Percentiles rank a stretch among this genome's conserved stretches.
These are phyloP conservation scores for Ectemnius continuus DNA, from an alignment of 2,888 invertebrate species.

Conservation along the genomic window DNA sequence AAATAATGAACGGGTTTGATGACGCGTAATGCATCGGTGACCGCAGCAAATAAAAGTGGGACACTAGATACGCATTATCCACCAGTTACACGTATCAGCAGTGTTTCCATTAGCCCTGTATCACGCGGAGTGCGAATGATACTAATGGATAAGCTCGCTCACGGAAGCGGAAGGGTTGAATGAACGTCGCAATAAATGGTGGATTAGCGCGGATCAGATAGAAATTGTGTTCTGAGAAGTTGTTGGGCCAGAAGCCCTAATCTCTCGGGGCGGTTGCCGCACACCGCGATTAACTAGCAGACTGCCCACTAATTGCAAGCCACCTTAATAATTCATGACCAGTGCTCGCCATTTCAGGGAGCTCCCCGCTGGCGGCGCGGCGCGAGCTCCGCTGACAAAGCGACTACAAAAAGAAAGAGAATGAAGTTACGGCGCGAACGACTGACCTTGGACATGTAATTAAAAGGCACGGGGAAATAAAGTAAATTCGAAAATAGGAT, in stretches of 20 bases:
- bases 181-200: slow-evolving; percentile 15
- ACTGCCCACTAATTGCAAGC: slow-evolving; percentile 63
- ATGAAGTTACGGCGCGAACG: background rate
- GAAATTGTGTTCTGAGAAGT: slow-evolving; percentile 37
- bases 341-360: slow-evolving; percentile 56
- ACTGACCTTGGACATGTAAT: background rate
- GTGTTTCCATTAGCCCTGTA: too few species aligned
- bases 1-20: too few species aligned
- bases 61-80: too few species aligned
- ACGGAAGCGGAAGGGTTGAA: background rate
- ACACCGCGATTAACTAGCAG: slow-evolving; percentile 49
- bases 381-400: slow-evolving; percentile 7
- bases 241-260: slow-evolving; percentile 44
- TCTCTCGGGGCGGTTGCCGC: slow-evolving; percentile 47
- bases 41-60: too few species aligned
- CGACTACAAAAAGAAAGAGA: background rate
- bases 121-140: background rate
- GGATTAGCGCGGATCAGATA: slow-evolving; percentile 23
- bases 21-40: too few species aligned
- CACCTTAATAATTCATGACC: slow-evolving; percentile 67
- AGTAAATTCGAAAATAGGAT: too few species aligned
- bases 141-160: background rate
- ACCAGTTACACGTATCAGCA: too few species aligned
- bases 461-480: background rate
- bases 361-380: slow-evolving; percentile 46